Evolutionary conservation across 2,888 invertebrate genomes (phyloP), one percentile per base, ranked within the genome.

Genomic region (Trisateles emortualis): DNA sequence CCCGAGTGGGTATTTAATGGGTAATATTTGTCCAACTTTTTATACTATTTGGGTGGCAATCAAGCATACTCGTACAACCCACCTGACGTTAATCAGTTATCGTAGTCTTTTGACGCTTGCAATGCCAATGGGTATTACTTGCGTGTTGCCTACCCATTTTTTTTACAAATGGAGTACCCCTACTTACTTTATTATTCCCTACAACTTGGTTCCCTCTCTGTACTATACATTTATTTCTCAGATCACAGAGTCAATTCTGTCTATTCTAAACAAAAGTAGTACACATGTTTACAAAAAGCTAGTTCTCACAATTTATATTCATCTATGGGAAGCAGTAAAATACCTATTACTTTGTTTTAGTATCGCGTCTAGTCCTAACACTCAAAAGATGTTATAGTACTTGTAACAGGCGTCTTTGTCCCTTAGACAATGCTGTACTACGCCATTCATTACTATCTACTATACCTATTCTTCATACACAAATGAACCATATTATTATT

Each of bases 281-380:
- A 17, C 41, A 30, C 9, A 33, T 30, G 19, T 40, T 14, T 9
- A 1, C 49, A 13, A 42, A 36, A 42, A 35, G 24, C 11, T 19
- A 49, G 29, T 42, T 49, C 29, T 19, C 42, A 42, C 29, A 42
- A 42, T 35, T 16, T 42, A 49, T 36, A 42, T 49, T 49, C 35
- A 26, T 48, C 36, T 56, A 52, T 44, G 52, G 5, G 13, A 43
- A 36, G 41, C 56, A 52, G 13, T 45, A 42, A 49, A 48, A 52
- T 42, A 50, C 32, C 14, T 46, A 42, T 36, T 36, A 47, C 19
- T 35, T 17, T 41, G 44, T 36, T 42, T 14, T 50, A 43, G 24
- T 30, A 41, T 16, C 17, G 14, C 35, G 39, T 29, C 49, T 43
- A 46, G 14, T 14, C 39, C 16, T 13, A 40, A 16, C 16, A 32